phyloP scores from a whole-genome alignment of 2,113 vertebrate genomes.

The Campylomormyrus tamandua region DNA sequence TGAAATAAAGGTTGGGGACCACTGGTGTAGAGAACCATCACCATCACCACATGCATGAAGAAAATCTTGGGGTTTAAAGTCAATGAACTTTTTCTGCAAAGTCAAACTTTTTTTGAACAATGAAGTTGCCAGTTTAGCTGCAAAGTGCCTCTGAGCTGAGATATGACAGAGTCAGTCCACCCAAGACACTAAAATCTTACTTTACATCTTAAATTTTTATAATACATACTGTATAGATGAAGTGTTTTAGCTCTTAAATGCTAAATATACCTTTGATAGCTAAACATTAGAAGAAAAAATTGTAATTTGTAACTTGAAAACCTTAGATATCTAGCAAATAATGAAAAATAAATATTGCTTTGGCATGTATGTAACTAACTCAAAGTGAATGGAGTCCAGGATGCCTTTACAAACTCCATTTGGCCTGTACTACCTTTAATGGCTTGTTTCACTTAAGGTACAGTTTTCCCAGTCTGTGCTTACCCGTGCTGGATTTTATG shows the following conservation, averaged over 20 bases:
- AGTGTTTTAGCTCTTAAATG: background rate
- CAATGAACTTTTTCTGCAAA: background rate
- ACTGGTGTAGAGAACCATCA: background rate
- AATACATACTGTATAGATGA: background rate
- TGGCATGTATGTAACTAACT: background rate
- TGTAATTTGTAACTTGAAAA: background rate
- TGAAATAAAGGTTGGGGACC: too few species aligned
- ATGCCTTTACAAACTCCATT: background rate
- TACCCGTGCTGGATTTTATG: conserved; percentile 89
- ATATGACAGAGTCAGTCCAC: background rate
- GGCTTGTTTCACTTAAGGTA: background rate
- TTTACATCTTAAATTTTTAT: background rate
- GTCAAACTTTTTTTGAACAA: background rate
- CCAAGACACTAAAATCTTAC: background rate
- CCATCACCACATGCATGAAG: background rate
- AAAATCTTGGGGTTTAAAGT: background rate
- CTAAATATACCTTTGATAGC: background rate
- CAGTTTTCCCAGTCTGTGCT: conserved; percentile 35
- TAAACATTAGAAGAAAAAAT: background rate
- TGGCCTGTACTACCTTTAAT: background rate
- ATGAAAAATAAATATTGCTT: background rate
- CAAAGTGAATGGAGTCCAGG: background rate
- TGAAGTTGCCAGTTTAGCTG: background rate
- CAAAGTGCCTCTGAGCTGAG: too few species aligned
- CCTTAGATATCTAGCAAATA: background rate